phyloP scores from a whole-genome alignment of 2,113 vertebrate species.

The Ahaetulla prasina region DNA sequence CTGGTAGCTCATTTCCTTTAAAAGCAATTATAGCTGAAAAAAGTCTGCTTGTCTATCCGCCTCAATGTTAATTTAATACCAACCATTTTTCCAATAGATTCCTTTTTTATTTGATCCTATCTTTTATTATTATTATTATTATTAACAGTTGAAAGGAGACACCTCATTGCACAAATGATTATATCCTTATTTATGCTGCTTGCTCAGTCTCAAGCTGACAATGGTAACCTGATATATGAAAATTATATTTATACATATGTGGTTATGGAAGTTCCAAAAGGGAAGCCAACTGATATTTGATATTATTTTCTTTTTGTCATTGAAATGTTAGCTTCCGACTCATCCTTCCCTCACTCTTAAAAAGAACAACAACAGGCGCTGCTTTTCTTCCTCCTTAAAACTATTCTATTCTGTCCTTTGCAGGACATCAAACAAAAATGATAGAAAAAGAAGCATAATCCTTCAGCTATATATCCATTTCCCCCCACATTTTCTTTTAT shows the following conservation, averaged over 20 bases:
- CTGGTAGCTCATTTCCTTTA: conserved; percentile 20
- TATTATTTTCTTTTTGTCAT: conserved; percentile 21
- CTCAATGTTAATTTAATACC: conserved; percentile 29
- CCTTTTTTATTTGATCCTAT: conserved; percentile 28
- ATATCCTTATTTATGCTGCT: conserved; percentile 22
- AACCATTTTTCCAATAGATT: conserved; percentile 21
- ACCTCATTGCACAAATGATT: conserved; percentile 33
- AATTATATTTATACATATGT: conserved; percentile 33
- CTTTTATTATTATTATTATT: conserved; percentile 4
- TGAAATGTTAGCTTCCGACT: conserved; percentile 16
- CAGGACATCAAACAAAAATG: neutral
- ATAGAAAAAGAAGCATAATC: neutral
- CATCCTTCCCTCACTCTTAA: neutral
- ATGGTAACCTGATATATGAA: conserved; percentile 27
- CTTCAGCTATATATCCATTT: neutral
- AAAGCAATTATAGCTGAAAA: conserved; percentile 16
- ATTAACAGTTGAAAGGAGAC: conserved; percentile 31
- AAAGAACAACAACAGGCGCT: neutral
- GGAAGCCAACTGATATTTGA: conserved; percentile 20
- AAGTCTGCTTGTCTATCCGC: conserved; percentile 9
- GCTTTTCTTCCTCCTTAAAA: neutral
- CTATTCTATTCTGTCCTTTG: neutral
- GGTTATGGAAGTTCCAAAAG: conserved; percentile 4
- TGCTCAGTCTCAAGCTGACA: conserved; percentile 16
- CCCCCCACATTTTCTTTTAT: neutral